Evolutionary conservation across 2,888 invertebrate species (phyloP).

Genomic region (Xanthia togata): DNA sequence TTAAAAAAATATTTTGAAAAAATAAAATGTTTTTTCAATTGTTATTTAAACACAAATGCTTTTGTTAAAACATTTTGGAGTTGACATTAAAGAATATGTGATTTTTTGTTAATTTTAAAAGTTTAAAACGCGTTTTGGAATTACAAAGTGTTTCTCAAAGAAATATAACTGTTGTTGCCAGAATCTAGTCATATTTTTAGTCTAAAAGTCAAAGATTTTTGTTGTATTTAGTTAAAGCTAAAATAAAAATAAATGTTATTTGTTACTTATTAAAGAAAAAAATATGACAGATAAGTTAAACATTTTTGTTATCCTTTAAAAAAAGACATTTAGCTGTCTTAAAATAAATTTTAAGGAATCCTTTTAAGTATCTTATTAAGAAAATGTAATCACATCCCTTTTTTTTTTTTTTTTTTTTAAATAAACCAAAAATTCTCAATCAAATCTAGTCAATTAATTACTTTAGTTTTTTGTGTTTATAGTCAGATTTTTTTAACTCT

Average conservation of each 20-base stretch:
- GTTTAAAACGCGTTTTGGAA: constrained; percentile 50
- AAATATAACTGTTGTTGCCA: constrained; percentile 60
- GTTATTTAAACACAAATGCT: constrained; percentile 31
- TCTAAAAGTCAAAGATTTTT: constrained; percentile 40
- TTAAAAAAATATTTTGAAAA: not conserved
- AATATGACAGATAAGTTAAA: constrained; percentile 39
- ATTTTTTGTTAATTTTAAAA: constrained; percentile 46
- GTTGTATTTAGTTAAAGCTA: constrained; percentile 52
- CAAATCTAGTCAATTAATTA: constrained; percentile 66
- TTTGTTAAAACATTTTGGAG: constrained; percentile 38
- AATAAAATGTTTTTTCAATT: not conserved
- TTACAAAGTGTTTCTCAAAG: constrained; percentile 58
- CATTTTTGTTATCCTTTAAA: constrained; percentile 44
- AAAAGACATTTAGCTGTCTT: constrained; percentile 36
- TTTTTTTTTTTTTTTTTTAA: constrained; percentile 42
- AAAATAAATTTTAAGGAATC: constrained; percentile 42
- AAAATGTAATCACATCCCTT: constrained; percentile 4
- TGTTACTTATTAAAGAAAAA: constrained; percentile 44
- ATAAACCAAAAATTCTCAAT: constrained; percentile 46
- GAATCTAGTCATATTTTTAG: constrained; percentile 50
- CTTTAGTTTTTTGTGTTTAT: constrained; percentile 24
- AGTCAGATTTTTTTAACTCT: not conserved
- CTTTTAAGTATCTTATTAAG: constrained; percentile 46
- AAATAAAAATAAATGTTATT: constrained; percentile 37
- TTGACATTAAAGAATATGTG: constrained; percentile 18